phyloP scores from a whole-genome alignment of 2,888 invertebrate genomes.

The Oscheius sp. region DNA sequence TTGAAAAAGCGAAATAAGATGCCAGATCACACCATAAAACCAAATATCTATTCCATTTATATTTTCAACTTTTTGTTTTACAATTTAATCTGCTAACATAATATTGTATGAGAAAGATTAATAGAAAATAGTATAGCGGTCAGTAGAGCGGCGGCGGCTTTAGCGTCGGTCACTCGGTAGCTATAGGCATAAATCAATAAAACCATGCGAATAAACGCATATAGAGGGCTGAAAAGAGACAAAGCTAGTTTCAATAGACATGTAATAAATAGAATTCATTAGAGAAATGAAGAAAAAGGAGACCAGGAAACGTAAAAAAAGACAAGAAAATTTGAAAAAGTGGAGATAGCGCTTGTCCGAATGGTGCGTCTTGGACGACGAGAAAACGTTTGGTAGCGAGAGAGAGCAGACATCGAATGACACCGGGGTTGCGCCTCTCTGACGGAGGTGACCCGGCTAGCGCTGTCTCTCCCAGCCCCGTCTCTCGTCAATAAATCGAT shows the following conservation, averaged over 20 bases:
- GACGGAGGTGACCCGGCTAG: conserved; percentile 23
- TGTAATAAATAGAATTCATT: background rate
- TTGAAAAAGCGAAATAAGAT: no score
- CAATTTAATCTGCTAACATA: no score
- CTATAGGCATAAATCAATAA: conserved; percentile 26
- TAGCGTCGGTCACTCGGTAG: conserved; percentile 21
- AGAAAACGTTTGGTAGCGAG: conserved; percentile 27
- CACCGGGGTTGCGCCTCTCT: conserved; percentile 24
- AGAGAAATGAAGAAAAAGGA: background rate
- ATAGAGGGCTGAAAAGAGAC: background rate
- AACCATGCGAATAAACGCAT: conserved; percentile 7
- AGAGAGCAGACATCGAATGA: conserved; percentile 27
- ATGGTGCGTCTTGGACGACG: conserved; percentile 24
- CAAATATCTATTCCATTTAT: no score
- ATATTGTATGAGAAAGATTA: no score
- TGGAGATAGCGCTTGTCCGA: conserved; percentile 15
- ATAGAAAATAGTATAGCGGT: background rate
- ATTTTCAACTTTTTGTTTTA: no score
- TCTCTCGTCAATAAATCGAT: conserved; percentile 34
- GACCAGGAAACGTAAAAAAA: background rate
- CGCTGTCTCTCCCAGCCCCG: conserved; percentile 11
- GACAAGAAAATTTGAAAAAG: conserved; percentile 11
- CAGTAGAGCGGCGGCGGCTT: background rate
- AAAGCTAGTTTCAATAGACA: background rate
- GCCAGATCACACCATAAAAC: no score